phyloP scores from a whole-genome alignment of 2,888 invertebrate genomes.

The Andrena bucephala region DNA sequence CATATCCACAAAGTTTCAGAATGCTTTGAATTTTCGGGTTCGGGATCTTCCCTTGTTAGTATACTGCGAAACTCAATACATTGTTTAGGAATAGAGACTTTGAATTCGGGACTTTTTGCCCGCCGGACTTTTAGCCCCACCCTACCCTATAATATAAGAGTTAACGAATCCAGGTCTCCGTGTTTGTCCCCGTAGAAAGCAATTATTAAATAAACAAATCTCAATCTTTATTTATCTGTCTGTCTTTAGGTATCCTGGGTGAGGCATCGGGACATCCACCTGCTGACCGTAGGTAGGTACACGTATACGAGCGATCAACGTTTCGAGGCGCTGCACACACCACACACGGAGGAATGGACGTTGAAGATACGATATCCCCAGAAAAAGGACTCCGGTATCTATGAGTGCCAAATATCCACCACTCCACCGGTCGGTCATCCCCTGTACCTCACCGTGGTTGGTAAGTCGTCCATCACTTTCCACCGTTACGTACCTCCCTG shows the following conservation, averaged over 20 bases:
- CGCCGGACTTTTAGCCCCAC: too few relatives aligned
- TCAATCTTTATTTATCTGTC: neutral
- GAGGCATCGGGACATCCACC: slow-evolving; percentile 90
- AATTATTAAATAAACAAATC: neutral
- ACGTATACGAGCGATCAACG: slow-evolving; percentile 94
- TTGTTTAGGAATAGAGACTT: too few relatives aligned
- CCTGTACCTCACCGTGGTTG: slow-evolving; percentile 92
- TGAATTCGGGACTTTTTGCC: too few relatives aligned
- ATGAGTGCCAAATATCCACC: slow-evolving; percentile 96
- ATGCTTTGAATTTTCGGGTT: too few relatives aligned
- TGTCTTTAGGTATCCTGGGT: slow-evolving; percentile 90
- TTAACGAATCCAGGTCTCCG: too few relatives aligned
- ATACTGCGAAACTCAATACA: too few relatives aligned
- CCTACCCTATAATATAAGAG: too few relatives aligned
- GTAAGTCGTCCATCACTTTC: slow-evolving; percentile 86
- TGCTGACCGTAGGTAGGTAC: slow-evolving; percentile 90
- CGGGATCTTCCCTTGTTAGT: too few relatives aligned
- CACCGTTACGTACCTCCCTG: neutral
- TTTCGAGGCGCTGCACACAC: slow-evolving; percentile 94
- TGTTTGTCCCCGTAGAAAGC: too few relatives aligned
- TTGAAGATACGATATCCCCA: slow-evolving; percentile 91
- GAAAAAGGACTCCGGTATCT: slow-evolving; percentile 91
- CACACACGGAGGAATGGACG: slow-evolving; percentile 95
- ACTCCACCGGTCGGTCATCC: slow-evolving; percentile 95
- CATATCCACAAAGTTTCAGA: too few relatives aligned